phyloP scores from a whole-genome alignment of 2,113 vertebrate species.

The Chrysochloris asiatica region DNA sequence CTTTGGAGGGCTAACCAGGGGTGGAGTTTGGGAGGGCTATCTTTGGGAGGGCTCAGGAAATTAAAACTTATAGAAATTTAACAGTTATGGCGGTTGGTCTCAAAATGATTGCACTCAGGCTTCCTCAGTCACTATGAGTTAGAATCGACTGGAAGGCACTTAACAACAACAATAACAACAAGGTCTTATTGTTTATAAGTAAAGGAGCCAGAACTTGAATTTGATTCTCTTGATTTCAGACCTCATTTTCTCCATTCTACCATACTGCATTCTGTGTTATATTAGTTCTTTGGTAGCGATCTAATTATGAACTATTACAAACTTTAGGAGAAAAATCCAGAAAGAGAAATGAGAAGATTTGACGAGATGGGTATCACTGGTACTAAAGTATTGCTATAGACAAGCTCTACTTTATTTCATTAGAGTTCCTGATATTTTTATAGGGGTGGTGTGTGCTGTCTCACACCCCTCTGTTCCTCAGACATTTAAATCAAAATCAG shows the following conservation, averaged over 20 bases:
- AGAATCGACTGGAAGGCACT: too few species aligned
- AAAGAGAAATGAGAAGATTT: slow-evolving; percentile 24
- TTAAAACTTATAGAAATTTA: too few species aligned
- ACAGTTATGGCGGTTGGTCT: too few species aligned
- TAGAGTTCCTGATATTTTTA: neutral
- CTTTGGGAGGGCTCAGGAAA: too few species aligned
- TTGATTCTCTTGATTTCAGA: neutral
- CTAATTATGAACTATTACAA: neutral
- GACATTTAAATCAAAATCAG: neutral
- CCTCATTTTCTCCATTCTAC: neutral
- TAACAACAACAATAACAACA: too few species aligned
- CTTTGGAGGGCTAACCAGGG: too few species aligned
- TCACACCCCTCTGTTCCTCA: neutral
- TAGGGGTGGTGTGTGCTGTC: neutral
- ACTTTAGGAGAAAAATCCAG: slow-evolving; percentile 21
- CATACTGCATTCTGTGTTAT: neutral
- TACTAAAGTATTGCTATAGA: neutral
- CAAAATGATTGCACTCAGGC: too few species aligned
- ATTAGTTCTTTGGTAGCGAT: neutral
- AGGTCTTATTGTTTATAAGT: neutral
- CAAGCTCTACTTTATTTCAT: slow-evolving; percentile 19
- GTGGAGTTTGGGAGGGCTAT: too few species aligned
- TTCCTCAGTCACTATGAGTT: too few species aligned
- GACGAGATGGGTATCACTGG: slow-evolving; percentile 14
- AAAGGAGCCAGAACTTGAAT: neutral